These are phyloP conservation scores for Saguinus midas DNA, from an alignment of 2,113 vertebrate genomes.

Conservation along the genomic window DNA sequence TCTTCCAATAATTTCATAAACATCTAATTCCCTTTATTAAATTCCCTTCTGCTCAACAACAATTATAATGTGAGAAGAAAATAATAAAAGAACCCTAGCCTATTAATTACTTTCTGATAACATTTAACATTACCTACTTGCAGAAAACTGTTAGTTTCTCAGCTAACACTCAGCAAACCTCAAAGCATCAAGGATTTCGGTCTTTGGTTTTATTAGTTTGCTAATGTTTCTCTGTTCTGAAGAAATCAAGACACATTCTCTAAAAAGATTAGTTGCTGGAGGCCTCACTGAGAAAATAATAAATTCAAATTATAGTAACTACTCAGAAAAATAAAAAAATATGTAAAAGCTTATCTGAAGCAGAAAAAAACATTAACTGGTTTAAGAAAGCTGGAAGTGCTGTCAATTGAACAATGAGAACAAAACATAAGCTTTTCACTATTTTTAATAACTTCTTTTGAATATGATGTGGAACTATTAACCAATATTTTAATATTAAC, in stretches of 20 bases:
- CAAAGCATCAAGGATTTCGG: neutral
- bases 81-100: neutral
- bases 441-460: neutral
- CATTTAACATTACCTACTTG: conserved; percentile 25
- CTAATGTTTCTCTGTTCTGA: conserved; percentile 9
- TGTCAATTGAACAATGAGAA: neutral
- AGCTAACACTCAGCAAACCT: neutral
- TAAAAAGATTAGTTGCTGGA: neutral
- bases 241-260: conserved; percentile 15
- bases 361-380: neutral
- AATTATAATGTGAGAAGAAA: neutral
- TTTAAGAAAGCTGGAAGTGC: conserved; percentile 23
- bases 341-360: neutral
- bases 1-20: neutral
- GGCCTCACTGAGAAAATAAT: neutral
- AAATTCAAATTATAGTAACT: neutral
- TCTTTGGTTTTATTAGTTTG: conserved; percentile 23
- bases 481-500: neutral
- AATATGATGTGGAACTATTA: neutral
- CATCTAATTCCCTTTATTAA: neutral
- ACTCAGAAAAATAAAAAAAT: neutral
- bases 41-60: neutral
- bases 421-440: neutral
- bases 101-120: conserved; percentile 25
- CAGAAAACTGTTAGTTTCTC: neutral